Conservation (phyloP, 2,797 vertebrate genomes). For the Enteromius radiatus region DNA sequence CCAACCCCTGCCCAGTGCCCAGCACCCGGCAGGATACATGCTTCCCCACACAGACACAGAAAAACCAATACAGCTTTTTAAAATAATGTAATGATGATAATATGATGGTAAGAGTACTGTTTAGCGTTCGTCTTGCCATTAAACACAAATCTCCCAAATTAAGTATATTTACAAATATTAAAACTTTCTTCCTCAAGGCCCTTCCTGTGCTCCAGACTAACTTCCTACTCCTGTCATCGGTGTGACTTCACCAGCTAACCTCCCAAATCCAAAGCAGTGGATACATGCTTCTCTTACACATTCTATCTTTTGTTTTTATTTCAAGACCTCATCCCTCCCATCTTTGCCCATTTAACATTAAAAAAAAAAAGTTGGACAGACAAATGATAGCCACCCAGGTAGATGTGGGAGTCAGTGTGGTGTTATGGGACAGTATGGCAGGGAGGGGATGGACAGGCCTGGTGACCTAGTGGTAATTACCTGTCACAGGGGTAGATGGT, state of each 20-base stretch:
- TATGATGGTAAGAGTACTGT: neutral
- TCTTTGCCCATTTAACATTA: neutral
- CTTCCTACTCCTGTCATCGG: slow-evolving; percentile 26
- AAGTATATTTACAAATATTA: neutral
- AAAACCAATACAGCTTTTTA: slow-evolving; percentile 29
- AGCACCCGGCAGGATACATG: slow-evolving; percentile 51
- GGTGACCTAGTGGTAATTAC: slow-evolving; percentile 62
- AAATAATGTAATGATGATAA: neutral
- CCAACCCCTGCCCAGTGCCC: slow-evolving; percentile 55
- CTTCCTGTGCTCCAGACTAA: slow-evolving; percentile 34
- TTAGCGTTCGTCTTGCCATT: neutral
- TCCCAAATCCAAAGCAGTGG: slow-evolving; percentile 12
- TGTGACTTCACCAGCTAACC: slow-evolving; percentile 20
- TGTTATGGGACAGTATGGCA: slow-evolving; percentile 31
- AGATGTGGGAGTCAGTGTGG: slow-evolving; percentile 26
- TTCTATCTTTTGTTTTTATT: neutral
- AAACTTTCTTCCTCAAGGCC: neutral
- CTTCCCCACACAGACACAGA: slow-evolving; percentile 34
- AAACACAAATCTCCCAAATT: neutral
- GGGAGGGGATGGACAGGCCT: slow-evolving; percentile 29
- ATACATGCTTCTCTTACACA: neutral
- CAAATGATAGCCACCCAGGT: slow-evolving; percentile 35
- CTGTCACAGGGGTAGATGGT: slow-evolving; percentile 70
- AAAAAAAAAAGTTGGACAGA: neutral
- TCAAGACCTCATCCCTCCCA: neutral